Evolutionary conservation across 2,113 vertebrate genomes (phyloP).

Genomic region (Alaudala cheleensis): DNA sequence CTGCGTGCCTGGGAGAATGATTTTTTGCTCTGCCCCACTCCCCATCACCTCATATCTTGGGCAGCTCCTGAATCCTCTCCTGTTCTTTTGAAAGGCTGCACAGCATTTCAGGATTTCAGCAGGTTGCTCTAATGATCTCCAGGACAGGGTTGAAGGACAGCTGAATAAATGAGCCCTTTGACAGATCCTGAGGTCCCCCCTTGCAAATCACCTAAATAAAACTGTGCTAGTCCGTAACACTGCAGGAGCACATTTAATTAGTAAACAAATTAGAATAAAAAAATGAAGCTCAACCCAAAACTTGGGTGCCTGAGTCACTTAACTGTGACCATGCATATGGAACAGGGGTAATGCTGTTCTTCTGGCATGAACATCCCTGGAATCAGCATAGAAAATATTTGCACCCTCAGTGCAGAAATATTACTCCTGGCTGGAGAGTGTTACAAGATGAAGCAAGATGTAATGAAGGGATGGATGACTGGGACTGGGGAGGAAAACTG

Average conservation of each 20-base stretch:
- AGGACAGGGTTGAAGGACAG: background rate
- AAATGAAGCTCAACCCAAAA: background rate
- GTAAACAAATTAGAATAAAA: background rate
- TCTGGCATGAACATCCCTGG: background rate
- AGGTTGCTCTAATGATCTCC: background rate
- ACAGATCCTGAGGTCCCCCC: background rate
- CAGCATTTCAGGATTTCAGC: background rate
- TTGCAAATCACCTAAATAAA: background rate
- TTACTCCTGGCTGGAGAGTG: background rate
- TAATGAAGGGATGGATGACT: background rate
- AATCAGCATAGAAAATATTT: background rate
- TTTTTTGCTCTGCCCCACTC: background rate
- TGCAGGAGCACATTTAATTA: background rate
- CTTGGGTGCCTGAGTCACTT: accelerated
- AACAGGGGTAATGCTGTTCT: background rate
- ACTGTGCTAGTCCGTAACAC: background rate
- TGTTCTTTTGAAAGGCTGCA: background rate
- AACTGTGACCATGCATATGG: no score
- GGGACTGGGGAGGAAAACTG: accelerated
- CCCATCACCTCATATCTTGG: background rate
- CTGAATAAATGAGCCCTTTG: background rate
- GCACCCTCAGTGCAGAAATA: background rate
- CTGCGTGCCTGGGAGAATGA: background rate
- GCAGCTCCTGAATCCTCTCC: background rate
- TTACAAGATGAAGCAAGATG: background rate